A percentile compares a stretch with the other conserved stretches of the same genome.
Evolutionary conservation across 1,140 invertebrate species (phyloP).

Genomic region (Bursaphelenchus mucronatus): DNA sequence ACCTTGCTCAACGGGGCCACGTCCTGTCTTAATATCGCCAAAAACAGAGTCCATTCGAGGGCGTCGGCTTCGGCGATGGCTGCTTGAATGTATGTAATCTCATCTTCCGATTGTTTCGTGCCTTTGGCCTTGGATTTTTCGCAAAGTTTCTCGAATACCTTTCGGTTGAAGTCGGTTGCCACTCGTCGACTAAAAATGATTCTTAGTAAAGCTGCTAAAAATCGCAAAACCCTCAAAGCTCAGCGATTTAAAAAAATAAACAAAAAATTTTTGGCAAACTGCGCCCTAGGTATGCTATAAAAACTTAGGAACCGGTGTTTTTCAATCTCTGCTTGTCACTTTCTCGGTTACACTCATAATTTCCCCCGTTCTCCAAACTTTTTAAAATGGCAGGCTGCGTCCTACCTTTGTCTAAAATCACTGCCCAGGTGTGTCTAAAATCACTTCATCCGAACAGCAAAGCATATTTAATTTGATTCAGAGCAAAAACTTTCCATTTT

Average conservation of each 20-base stretch:
- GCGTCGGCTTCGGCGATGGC: constrained; percentile 33
- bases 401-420: too few relatives aligned
- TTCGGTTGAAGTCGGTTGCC: constrained; percentile 25
- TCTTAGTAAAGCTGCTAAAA: neutral
- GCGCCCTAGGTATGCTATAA: constrained; percentile 4
- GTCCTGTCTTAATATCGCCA: constrained; percentile 38
- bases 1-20: constrained; percentile 27
- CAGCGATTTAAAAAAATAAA: constrained; percentile 7
- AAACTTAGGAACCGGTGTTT: too few relatives aligned
- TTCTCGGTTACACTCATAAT: too few relatives aligned
- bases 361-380: too few relatives aligned
- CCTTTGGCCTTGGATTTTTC: constrained; percentile 32
- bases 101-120: constrained; percentile 41
- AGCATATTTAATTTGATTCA: too few relatives aligned
- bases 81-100: constrained; percentile 30
- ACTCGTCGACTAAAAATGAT: neutral
- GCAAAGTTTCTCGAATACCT: constrained; percentile 49
- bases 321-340: too few relatives aligned
- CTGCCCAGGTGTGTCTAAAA: too few relatives aligned
- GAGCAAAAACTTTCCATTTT: too few relatives aligned
- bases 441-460: too few relatives aligned
- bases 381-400: too few relatives aligned
- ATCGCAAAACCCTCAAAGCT: neutral
- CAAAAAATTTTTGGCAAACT: neutral
- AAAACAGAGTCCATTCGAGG: constrained; percentile 45